Conservation (phyloP, 2,113 vertebrate genomes). For the Microtus oregoni region DNA sequence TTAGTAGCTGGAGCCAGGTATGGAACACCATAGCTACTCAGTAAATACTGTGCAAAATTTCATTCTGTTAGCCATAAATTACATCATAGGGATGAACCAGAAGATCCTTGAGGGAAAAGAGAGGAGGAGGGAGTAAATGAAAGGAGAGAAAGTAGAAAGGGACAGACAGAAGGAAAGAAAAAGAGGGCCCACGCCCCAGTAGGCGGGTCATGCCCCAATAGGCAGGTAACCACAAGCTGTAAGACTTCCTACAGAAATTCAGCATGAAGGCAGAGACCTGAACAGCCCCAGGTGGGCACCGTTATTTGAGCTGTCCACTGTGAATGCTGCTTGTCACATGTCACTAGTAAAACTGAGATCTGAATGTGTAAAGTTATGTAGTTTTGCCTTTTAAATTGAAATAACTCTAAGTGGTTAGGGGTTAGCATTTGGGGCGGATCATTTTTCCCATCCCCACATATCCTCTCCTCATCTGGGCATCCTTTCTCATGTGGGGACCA, state of each 20-base stretch:
- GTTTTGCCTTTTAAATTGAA: conserved; percentile 25
- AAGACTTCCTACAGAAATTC: no score
- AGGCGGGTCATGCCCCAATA: no score
- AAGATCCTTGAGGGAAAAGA: neutral
- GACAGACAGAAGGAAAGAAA: neutral
- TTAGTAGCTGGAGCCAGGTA: neutral
- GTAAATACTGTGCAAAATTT: neutral
- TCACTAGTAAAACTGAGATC: neutral
- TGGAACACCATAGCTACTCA: neutral
- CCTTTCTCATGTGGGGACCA: neutral
- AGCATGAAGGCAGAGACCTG: neutral
- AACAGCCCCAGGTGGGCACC: neutral
- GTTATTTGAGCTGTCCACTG: neutral
- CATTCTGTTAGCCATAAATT: neutral
- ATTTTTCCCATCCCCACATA: neutral
- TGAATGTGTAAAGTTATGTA: neutral
- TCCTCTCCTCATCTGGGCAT: neutral
- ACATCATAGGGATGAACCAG: neutral
- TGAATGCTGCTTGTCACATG: neutral
- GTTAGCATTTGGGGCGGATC: neutral
- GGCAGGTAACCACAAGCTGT: no score
- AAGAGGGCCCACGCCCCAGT: no score
- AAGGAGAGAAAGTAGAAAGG: no score
- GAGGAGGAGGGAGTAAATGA: no score
- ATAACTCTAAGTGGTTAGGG: neutral